Evolutionary conservation across 2,888 invertebrate species (phyloP).

Genomic region (Dryobotodes eremita): DNA sequence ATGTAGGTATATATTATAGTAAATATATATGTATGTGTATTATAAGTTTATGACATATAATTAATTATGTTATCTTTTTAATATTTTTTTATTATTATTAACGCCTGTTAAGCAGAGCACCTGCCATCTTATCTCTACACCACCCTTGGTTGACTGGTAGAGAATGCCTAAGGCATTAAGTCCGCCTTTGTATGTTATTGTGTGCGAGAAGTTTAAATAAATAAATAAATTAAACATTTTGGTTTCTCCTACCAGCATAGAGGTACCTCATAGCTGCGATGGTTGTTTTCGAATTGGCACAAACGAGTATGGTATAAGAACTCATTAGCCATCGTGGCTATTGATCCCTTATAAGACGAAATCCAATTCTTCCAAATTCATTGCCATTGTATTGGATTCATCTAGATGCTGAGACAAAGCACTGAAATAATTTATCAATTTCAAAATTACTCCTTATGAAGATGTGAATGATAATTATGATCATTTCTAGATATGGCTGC

Average conservation of each 20-base stretch:
- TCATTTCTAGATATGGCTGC: background rate
- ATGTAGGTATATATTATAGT: too few species aligned
- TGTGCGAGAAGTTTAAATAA: too few species aligned
- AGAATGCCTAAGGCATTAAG: too few species aligned
- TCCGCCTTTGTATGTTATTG: too few species aligned
- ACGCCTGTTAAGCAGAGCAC: too few species aligned
- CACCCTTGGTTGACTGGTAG: too few species aligned
- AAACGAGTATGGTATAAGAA: slow-evolving; percentile 5
- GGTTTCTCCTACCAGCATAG: background rate
- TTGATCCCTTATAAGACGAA: slow-evolving; percentile 23
- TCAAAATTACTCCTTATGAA: background rate
- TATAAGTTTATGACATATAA: too few species aligned
- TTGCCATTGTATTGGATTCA: background rate
- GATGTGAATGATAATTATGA: background rate
- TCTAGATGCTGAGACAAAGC: background rate
- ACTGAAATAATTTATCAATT: background rate
- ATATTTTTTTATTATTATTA: too few species aligned
- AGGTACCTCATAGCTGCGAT: background rate
- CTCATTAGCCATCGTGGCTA: slow-evolving; percentile 14
- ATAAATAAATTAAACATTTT: too few species aligned
- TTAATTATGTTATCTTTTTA: too few species aligned
- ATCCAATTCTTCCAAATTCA: background rate
- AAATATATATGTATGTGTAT: too few species aligned
- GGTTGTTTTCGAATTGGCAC: background rate
- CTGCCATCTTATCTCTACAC: too few species aligned